Percentiles rank a stretch among this genome's conserved stretches.
phyloP scores from a whole-genome alignment of 2,113 vertebrate species.

The Rhinichthys klamathensis region DNA sequence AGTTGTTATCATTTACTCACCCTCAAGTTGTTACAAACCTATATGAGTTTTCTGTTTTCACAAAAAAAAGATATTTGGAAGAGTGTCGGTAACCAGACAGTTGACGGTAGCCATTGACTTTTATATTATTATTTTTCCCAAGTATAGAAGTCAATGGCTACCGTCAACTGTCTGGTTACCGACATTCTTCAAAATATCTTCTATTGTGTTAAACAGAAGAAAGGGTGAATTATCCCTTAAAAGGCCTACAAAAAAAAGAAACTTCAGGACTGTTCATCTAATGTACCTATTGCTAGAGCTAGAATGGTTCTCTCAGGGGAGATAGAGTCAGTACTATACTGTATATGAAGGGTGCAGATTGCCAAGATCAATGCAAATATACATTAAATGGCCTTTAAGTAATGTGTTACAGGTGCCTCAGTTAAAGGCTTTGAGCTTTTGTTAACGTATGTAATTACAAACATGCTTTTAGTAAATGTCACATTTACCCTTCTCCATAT shows the following conservation, averaged over 20 bases:
- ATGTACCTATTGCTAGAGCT: conserved; percentile 3
- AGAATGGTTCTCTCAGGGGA: not conserved
- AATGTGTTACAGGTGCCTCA: not conserved
- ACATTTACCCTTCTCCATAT: conserved; percentile 3
- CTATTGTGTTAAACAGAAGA: too few species aligned
- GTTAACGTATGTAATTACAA: conserved; percentile 14
- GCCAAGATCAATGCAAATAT: not conserved
- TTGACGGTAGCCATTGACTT: too few species aligned
- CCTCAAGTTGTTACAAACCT: too few species aligned
- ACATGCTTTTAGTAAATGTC: conserved; percentile 4
- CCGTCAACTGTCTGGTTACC: too few species aligned
- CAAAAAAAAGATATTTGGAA: too few species aligned
- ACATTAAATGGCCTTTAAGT: not conserved
- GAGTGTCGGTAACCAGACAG: too few species aligned
- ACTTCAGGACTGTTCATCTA: not conserved
- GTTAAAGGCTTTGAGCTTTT: not conserved
- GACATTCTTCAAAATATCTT: too few species aligned
- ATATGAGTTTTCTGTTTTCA: too few species aligned
- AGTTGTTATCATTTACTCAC: too few species aligned
- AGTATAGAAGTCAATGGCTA: too few species aligned
- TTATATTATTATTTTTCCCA: too few species aligned
- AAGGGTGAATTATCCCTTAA: too few species aligned
- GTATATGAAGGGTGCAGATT: not conserved
- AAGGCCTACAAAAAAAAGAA: not conserved
- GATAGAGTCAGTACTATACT: not conserved